Base-by-base conservation (phyloP, 1,140 invertebrate genomes). In the Pseudomyrmex sp. region DNA sequence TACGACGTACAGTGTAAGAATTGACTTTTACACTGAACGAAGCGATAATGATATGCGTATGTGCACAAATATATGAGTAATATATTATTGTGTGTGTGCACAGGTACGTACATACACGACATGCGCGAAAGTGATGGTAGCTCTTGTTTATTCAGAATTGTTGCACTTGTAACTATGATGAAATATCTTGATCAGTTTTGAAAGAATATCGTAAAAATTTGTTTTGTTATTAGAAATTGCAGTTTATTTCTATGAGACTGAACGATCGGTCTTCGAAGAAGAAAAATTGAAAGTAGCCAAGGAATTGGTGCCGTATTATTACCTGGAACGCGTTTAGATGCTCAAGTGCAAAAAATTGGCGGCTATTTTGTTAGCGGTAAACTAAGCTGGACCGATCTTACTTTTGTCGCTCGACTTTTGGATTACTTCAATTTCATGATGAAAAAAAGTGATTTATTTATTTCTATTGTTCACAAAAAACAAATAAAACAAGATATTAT, bases 341-440 rank as follows among this genome's bases (percentile, higher is more conserved):
- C 91, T 44, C 92, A 95, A 76, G 92, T 95, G 0, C 90, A 94
- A 73, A 89, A 91, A 0, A 95, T 95, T 46, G 92, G 84, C 0
- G 94, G 93, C 7, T 94, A 94, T 8, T 93, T 94, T n/a, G 91
- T 95, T 2, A 91, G 91, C 1, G 92, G 92, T 59, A 69, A 85
- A 52, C 73, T 97, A 2, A 95, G 96, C 12, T 96, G 96, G 96
- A 96, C 96, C 48, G 96, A 97, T 92, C 85, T 97, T 7, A 94
- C 94, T 86, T 96, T 97, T 82, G 95, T 96, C 44, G n/a, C n/a
- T n/a, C n/a, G n/a, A 26, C 26, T 96, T 61, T 91, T 96, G 72
- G 96, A 96, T 86, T 96, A 96, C 86, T 83, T 97, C 83, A 96
- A 95, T 86, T 93, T 91, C 72, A 95, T 96, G 94, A 90, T 94